Evolutionary conservation across 2,113 vertebrate species (phyloP), one percentile per base, ranked within the genome.

Genomic region (Petromus typicus): DNA sequence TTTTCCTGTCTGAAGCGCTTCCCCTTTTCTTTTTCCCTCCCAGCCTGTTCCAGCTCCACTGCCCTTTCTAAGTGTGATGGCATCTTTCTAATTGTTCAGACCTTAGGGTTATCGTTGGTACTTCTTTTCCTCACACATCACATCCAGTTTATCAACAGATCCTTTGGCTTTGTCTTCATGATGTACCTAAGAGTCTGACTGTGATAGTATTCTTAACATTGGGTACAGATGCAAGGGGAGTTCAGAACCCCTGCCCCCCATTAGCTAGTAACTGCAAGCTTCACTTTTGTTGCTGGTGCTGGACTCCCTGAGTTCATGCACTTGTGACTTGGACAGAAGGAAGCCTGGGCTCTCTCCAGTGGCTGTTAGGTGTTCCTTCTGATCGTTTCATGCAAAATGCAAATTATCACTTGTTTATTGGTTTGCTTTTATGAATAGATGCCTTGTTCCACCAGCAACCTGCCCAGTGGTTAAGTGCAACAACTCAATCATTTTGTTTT

Each of bases 401-500:
- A 79, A 56, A 81, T 61, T 20, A 18, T 64, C 23, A 20, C 79
- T 90, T n/a, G 30, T 88, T 61, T 78, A 45, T 71, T 59, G 59
- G n/a, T 90, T 90, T 81, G 23, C 56, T 69, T 75, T 85, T 18
- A 32, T 87, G 25, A 69, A 45, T 78, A 89, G 54, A 45, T 43
- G 12, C n/a, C 67, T 82, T 79, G 18, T 32, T 76, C 94, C 30
- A 27, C 7, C 85, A 37, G 64, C 22, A 89, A 5, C 40, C 64
- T 57, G 23, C 43, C 13, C 27, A 9, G 2, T 86, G 37, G 18
- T 73, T 92, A 92, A 75, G 20, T 63, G 34, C 27, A 75, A 48
- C 54, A 78, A 7, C 59, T 63, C 25, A 23, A 43, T 87, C 86
- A 30, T 69, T 96, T 94, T 89, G 37, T 87, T 87, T 84, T 64